Evolutionary conservation across 2,888 invertebrate genomes (phyloP).

Genomic region (Epinotia brunnichana): DNA sequence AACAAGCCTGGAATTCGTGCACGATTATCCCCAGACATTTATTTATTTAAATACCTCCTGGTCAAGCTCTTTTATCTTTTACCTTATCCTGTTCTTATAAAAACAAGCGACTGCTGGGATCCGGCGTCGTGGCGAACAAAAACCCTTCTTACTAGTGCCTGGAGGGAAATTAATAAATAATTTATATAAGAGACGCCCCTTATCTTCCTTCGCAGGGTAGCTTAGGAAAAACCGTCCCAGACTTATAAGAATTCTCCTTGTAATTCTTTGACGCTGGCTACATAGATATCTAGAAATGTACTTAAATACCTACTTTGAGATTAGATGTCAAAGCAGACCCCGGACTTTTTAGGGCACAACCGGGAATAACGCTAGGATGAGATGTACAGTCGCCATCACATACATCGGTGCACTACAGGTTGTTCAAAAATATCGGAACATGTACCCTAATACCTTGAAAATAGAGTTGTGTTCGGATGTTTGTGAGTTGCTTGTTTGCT

Average conservation of each 20-base stretch:
- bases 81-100: background rate
- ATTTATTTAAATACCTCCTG: too few species aligned
- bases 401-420: too few species aligned
- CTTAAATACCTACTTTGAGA: background rate
- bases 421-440: too few species aligned
- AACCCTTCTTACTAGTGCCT: constrained; percentile 6
- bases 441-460: too few species aligned
- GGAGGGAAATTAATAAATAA: constrained; percentile 12
- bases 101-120: background rate
- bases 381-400: too few species aligned
- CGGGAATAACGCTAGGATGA: too few species aligned
- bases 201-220: constrained; percentile 1
- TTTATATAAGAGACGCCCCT: constrained; percentile 1
- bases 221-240: background rate
- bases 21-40: too few species aligned
- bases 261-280: background rate
- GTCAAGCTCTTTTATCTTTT: background rate
- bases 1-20: too few species aligned
- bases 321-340: too few species aligned
- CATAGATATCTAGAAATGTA: background rate
- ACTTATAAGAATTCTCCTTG: background rate
- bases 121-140: constrained; percentile 4
- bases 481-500: too few species aligned
- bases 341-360: too few species aligned
- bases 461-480: too few species aligned